phyloP scores from a whole-genome alignment of 1,140 invertebrate species.

The Drosophila mayri region DNA sequence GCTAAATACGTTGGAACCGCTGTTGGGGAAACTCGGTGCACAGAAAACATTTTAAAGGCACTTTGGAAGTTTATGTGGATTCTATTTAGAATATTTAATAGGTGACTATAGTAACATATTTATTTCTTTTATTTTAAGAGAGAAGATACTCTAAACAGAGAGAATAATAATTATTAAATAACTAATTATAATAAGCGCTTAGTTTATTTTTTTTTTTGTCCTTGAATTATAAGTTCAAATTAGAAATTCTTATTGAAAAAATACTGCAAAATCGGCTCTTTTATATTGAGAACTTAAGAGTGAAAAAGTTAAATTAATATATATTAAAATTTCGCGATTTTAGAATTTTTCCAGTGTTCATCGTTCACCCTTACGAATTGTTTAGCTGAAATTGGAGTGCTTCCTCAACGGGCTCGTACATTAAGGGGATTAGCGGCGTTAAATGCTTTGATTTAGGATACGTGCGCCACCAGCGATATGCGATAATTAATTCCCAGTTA shows the following conservation, averaged over 20 bases:
- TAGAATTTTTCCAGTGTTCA: neutral
- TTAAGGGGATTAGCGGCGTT: slow-evolving; percentile 76
- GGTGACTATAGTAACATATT: neutral
- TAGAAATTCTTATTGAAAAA: neutral
- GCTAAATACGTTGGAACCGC: slow-evolving; percentile 61
- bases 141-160: neutral
- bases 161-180: no score
- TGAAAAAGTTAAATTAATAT: no score
- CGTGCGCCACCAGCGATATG: slow-evolving; percentile 71
- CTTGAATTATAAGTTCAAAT: neutral
- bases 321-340: no score
- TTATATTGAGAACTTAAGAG: no score
- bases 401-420: slow-evolving; percentile 44
- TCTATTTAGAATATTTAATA: neutral
- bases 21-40: slow-evolving; percentile 3
- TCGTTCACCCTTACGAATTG: slow-evolving; percentile 8
- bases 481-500: slow-evolving; percentile 72
- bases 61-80: neutral
- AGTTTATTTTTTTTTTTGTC: neutral
- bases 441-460: slow-evolving; percentile 82
- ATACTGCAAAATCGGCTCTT: neutral
- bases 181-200: no score
- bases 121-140: neutral
- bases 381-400: slow-evolving; percentile 21
- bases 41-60: neutral